phyloP scores from a whole-genome alignment of 2,797 vertebrate species.

The Falco peregrinus region DNA sequence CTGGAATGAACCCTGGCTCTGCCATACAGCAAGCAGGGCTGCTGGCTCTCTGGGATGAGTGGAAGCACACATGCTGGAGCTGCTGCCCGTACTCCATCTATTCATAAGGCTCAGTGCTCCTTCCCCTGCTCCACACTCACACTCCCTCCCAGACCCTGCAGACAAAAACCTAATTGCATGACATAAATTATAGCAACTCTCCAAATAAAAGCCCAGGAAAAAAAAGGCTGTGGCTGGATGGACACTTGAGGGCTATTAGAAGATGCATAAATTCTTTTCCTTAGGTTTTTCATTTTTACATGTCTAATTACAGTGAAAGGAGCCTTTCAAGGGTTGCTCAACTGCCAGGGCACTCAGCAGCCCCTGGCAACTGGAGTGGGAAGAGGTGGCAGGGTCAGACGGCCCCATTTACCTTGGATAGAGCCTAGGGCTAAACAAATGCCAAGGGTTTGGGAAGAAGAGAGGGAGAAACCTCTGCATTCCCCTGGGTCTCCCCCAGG shows the following conservation, averaged over 20 bases:
- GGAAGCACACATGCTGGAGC: background rate
- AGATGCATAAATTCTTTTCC: slow-evolving; percentile 61
- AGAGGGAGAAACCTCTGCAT: background rate
- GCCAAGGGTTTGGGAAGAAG: slow-evolving; percentile 56
- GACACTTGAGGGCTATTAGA: slow-evolving; percentile 66
- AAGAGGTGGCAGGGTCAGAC: slow-evolving; percentile 29
- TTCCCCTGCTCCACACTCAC: background rate
- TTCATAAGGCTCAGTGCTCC: background rate
- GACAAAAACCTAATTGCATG: slow-evolving; percentile 53
- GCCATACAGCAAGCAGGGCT: accelerated
- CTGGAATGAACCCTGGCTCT: background rate
- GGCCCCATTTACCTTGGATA: slow-evolving; percentile 52
- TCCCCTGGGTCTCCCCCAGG: slow-evolving; percentile 49
- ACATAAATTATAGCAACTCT: slow-evolving; percentile 63
- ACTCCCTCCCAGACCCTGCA: background rate
- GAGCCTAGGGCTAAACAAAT: slow-evolving; percentile 53
- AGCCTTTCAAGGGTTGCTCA: slow-evolving; percentile 57
- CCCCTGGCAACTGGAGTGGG: slow-evolving; percentile 55
- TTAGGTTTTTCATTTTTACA: slow-evolving; percentile 62
- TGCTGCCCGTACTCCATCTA: background rate
- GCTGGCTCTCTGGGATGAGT: background rate
- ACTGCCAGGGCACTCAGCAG: slow-evolving; percentile 42
- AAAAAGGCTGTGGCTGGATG: slow-evolving; percentile 44
- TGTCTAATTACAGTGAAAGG: slow-evolving; percentile 61
- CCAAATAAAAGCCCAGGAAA: slow-evolving; percentile 42